Percentiles rank a stretch among this genome's conserved stretches.
phyloP scores from a whole-genome alignment of 2,797 vertebrate species.

The Helicolenus hilgendorfi region DNA sequence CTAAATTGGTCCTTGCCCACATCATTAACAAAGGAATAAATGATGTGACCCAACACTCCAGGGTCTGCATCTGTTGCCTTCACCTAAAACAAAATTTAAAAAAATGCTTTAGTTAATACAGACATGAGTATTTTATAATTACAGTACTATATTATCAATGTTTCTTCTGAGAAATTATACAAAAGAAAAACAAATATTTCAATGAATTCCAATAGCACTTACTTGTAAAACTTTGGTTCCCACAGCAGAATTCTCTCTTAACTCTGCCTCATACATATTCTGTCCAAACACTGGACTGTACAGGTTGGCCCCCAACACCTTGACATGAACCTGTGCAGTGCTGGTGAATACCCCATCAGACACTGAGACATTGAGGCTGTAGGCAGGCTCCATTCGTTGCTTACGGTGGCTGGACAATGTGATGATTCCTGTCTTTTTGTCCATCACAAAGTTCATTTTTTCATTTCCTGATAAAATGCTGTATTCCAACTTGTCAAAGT shows the following conservation, averaged over 20 bases:
- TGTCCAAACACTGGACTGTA: slow-evolving; percentile 95
- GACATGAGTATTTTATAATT: neutral
- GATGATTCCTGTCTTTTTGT: slow-evolving; percentile 93
- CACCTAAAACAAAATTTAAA: slow-evolving; percentile 70
- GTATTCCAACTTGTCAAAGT: slow-evolving; percentile 95
- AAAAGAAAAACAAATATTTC: neutral
- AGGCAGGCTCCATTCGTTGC: slow-evolving; percentile 94
- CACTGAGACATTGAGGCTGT: slow-evolving; percentile 96
- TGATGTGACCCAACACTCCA: slow-evolving; percentile 92
- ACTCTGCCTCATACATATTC: slow-evolving; percentile 93
- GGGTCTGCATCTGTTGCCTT: slow-evolving; percentile 96
- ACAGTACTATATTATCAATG: neutral
- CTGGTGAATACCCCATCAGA: slow-evolving; percentile 97
- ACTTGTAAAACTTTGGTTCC: slow-evolving; percentile 94
- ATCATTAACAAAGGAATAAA: slow-evolving; percentile 95
- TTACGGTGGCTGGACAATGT: slow-evolving; percentile 94
- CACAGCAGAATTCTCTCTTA: slow-evolving; percentile 93
- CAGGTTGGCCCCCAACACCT: slow-evolving; percentile 94
- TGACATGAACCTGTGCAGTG: slow-evolving; percentile 96
- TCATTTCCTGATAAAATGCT: slow-evolving; percentile 97
- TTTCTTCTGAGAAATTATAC: neutral
- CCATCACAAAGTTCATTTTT: slow-evolving; percentile 94
- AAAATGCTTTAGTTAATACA: slow-evolving; percentile 6
- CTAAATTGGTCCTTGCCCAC: slow-evolving; percentile 94
- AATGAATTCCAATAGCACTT: slow-evolving; percentile 66